A percentile compares a stretch with the other conserved stretches of the same genome.
These are phyloP conservation scores for Emydocephalus ijimae DNA, from an alignment of 2,113 vertebrate genomes.

Conservation along the genomic window DNA sequence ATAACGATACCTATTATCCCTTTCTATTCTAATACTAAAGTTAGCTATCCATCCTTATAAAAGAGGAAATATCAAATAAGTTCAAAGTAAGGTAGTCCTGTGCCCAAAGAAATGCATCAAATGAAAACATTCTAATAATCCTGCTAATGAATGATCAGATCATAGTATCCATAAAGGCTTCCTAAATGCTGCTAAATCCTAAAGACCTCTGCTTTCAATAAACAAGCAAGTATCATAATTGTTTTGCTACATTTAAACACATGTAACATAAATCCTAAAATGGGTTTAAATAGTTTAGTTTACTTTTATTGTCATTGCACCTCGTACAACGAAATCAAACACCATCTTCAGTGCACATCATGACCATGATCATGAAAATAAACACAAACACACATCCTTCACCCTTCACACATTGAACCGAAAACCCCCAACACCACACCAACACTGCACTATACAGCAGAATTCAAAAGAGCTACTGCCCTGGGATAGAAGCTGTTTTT, in stretches of 20 bases:
- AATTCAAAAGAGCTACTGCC: too few species aligned
- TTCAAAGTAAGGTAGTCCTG: background rate
- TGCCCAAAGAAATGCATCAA: background rate
- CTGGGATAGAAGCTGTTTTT: too few species aligned
- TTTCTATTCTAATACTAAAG: background rate
- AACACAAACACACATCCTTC: too few species aligned
- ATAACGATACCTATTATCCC: background rate
- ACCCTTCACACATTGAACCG: too few species aligned
- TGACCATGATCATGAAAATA: too few species aligned
- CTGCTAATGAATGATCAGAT: background rate
- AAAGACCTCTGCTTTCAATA: background rate
- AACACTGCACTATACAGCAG: too few species aligned
- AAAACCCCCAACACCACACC: too few species aligned
- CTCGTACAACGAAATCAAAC: too few species aligned
- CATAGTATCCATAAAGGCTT: background rate
- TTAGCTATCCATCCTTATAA: background rate
- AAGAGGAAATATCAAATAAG: background rate
- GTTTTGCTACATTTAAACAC: background rate
- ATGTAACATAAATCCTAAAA: background rate
- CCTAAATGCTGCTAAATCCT: background rate
- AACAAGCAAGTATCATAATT: background rate
- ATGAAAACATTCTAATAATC: background rate
- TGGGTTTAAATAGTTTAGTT: background rate
- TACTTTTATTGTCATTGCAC: too few species aligned
- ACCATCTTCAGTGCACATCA: too few species aligned